These are phyloP conservation scores for Gymnocypris eckloni DNA, from an alignment of 2,797 vertebrate genomes.

Conservation along the genomic window DNA sequence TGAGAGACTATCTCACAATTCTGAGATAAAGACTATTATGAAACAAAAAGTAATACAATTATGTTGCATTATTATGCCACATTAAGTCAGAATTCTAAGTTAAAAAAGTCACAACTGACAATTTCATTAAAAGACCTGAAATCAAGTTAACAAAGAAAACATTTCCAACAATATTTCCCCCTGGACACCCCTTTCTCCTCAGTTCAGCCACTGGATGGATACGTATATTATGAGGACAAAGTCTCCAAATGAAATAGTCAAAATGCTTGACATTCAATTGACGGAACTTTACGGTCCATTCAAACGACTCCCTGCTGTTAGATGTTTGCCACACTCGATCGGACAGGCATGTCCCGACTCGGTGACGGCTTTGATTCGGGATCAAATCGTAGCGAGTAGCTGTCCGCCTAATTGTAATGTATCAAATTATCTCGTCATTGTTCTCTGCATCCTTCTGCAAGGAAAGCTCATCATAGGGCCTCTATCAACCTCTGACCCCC, in stretches of 20 bases:
- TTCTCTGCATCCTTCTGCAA: conserved; percentile 69
- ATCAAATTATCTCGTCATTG: conserved; percentile 94
- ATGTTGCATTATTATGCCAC: background rate
- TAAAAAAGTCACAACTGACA: background rate
- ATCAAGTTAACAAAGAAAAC: background rate
- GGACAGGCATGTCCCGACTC: conserved; percentile 81
- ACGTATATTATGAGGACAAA: conserved; percentile 38
- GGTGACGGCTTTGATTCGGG: conserved; percentile 78
- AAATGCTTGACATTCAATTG: conserved; percentile 61
- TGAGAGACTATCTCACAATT: too few species aligned
- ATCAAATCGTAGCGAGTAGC: conserved; percentile 81
- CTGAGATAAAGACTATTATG: too few species aligned
- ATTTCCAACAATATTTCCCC: background rate
- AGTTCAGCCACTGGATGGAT: conserved; percentile 39
- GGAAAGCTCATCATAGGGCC: conserved; percentile 94
- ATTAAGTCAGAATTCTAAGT: background rate
- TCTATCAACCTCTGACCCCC: conserved; percentile 94
- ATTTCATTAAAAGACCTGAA: background rate
- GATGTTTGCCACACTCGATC: conserved; percentile 74
- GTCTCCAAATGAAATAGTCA: conserved; percentile 68
- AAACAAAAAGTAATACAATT: background rate
- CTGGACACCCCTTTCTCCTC: conserved; percentile 22
- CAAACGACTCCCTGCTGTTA: conserved; percentile 40
- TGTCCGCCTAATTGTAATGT: conserved; percentile 89
- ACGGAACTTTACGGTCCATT: conserved; percentile 27